Conservation (phyloP, 2,888 invertebrate genomes). For the Drosophila meridionalis region DNA sequence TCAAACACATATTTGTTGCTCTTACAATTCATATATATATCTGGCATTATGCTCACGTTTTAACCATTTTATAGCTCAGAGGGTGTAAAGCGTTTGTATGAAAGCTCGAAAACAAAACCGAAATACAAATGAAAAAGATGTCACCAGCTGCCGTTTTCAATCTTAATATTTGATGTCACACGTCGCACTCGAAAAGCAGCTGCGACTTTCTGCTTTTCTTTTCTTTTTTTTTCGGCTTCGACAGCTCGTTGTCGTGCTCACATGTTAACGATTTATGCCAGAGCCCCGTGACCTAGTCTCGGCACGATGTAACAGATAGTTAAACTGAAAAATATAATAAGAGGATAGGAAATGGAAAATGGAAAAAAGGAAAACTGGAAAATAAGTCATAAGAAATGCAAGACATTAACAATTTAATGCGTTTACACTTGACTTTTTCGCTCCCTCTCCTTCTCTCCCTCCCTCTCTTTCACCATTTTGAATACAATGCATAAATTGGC, state of each 20-base stretch:
- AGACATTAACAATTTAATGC: conserved; percentile 41
- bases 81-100: conserved; percentile 39
- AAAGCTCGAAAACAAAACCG: conserved; percentile 19
- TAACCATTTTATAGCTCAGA: conserved; percentile 40
- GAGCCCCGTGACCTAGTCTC: conserved; percentile 41
- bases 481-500: conserved; percentile 68
- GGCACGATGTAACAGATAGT: conserved; percentile 7
- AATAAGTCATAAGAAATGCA: conserved; percentile 40
- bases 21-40: conserved; percentile 9
- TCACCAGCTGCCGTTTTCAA: conserved; percentile 74
- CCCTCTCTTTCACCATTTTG: background rate
- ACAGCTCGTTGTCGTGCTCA: conserved; percentile 8
- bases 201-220: conserved; percentile 44
- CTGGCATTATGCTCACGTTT: conserved; percentile 34
- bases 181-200: conserved; percentile 60
- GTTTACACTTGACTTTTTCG: conserved; percentile 35
- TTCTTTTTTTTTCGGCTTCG: background rate
- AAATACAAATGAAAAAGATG: conserved; percentile 49
- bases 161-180: conserved; percentile 80
- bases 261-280: conserved; percentile 51
- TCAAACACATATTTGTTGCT: conserved; percentile 21
- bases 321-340: conserved; percentile 1
- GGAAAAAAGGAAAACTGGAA: background rate
- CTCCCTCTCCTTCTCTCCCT: background rate
- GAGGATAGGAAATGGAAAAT: background rate